Base-by-base conservation (phyloP, 2,113 vertebrate genomes). In the Spea bombifrons region DNA sequence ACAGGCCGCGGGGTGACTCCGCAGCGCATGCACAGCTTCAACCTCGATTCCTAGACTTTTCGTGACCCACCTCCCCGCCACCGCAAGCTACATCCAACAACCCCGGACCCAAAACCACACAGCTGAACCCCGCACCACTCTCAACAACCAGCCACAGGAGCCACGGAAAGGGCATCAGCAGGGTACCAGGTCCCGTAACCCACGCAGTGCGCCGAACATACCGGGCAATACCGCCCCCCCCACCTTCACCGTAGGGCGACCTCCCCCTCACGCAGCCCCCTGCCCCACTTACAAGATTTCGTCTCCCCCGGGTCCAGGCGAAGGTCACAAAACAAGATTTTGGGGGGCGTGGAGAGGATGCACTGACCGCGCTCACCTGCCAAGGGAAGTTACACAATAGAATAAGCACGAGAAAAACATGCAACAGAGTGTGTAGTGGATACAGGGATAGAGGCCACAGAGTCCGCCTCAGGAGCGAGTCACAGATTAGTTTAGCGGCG, bases 311-410 rank as follows among this genome's bases (percentile, higher is more conserved):
- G 96, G 81, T 98, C 97, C 84, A 99, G 91, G 16, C 94, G 84
- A 78, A 99, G 89, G 84, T 99, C 97, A 90, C 97, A 99, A 88
- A 99, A 99, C 16, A 99, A 89, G 83, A 99, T 99, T 89, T 99
- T 99, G 1, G 97, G 97, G 66, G 97, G 95, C 0, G 97, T 99
- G 76, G 97, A 97, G 81, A 99, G 90, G 87, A 99, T 95, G 86
- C 97, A 99, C 84, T 99, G 96, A 43, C 97, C 97, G 66, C 96
- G 90, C 78, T 99, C 97, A 77, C 97, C 97, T 99, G 85, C 48
- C 83, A 63, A 84, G 75, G 16, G 83, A 4, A 52, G 72, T 17
- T 67, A 53, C 5, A 81, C 0, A 73, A 30, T 3, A 71, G 8
- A 61, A 5, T 15, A 61, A n/a, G 15, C 15, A 13, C 5, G 59